Evolutionary conservation across 2,797 vertebrate genomes (phyloP).

Genomic region (Salmo trutta): DNA sequence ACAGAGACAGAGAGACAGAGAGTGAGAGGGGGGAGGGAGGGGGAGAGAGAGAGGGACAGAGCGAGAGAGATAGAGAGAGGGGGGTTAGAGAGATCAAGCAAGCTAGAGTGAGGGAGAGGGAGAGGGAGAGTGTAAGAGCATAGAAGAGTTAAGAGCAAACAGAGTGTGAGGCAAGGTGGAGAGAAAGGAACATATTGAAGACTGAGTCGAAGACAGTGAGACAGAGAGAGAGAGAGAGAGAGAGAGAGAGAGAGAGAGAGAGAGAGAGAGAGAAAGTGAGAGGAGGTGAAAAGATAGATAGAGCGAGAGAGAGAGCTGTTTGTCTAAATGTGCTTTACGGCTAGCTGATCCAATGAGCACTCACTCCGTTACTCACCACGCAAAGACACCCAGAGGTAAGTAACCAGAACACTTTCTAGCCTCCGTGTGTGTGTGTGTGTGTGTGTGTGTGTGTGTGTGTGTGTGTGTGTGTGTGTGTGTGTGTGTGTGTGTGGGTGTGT

Average conservation of each 20-base stretch:
- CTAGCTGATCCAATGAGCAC: slow-evolving; percentile 74
- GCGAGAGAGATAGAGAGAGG: slow-evolving; percentile 26
- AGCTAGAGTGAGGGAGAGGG: slow-evolving; percentile 63
- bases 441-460: slow-evolving; percentile 26
- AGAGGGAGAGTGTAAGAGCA: slow-evolving; percentile 47
- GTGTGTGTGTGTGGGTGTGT: slow-evolving; percentile 24
- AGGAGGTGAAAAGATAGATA: slow-evolving; percentile 16
- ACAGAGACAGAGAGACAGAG: slow-evolving; percentile 19
- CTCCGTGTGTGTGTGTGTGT: slow-evolving; percentile 8
- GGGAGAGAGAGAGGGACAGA: slow-evolving; percentile 54
- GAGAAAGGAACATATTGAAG: slow-evolving; percentile 70
- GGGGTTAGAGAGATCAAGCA: slow-evolving; percentile 25
- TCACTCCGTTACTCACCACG: slow-evolving; percentile 66
- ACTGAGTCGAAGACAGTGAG: slow-evolving; percentile 55
- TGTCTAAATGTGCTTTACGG: slow-evolving; percentile 69
- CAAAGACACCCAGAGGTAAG: slow-evolving; percentile 77
- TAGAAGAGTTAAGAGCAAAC: slow-evolving; percentile 48
- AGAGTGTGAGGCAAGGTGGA: slow-evolving; percentile 60
- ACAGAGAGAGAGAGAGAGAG: slow-evolving; percentile 34
- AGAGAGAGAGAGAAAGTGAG: slow-evolving; percentile 15
- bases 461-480: slow-evolving; percentile 19
- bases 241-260: slow-evolving; percentile 15
- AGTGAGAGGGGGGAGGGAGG: slow-evolving; percentile 9
- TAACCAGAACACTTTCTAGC: slow-evolving; percentile 62
- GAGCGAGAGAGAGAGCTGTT: slow-evolving; percentile 62